Evolutionary conservation across 2,113 vertebrate genomes (phyloP).

Genomic region (Pedionomus torquatus): DNA sequence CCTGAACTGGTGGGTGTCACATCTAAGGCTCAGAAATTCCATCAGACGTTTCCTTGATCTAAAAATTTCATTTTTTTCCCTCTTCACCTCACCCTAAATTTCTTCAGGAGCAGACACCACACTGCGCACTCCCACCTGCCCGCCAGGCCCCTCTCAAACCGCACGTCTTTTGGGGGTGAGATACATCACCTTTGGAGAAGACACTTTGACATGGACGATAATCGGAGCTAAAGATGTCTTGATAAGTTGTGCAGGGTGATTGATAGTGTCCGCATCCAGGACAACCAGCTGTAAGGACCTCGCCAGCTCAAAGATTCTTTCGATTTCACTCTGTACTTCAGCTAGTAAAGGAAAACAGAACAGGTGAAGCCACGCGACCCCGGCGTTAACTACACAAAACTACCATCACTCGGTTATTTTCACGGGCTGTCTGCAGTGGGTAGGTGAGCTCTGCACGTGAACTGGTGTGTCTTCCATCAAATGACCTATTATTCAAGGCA

Average conservation of each 20-base stretch:
- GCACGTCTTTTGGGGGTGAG: background rate
- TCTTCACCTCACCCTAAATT: background rate
- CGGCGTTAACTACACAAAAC: background rate
- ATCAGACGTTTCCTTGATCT: background rate
- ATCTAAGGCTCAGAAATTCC: background rate
- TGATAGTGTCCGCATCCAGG: constrained; percentile 97
- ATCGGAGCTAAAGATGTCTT: constrained; percentile 98
- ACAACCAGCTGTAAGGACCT: constrained; percentile 95
- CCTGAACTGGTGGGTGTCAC: background rate
- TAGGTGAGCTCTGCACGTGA: background rate
- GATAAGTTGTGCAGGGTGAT: constrained; percentile 95
- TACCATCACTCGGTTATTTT: background rate
- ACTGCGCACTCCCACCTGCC: background rate
- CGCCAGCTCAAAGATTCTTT: constrained; percentile 96
- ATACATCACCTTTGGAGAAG: constrained; percentile 92
- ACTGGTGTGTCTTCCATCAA: background rate
- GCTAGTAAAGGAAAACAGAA: constrained; percentile 71
- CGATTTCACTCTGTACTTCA: constrained; percentile 98
- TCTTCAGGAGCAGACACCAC: background rate
- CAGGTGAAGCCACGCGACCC: background rate
- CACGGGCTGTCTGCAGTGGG: background rate
- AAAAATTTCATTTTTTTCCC: background rate
- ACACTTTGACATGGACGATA: constrained; percentile 97
- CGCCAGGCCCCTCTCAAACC: background rate
- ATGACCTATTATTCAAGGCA: background rate